A percentile compares a stretch with the other conserved stretches of the same genome.
These are phyloP conservation scores for silkworm (Bombyx mori) DNA, from an alignment of 1,140 invertebrate genomes.

Conservation along the genomic window DNA sequence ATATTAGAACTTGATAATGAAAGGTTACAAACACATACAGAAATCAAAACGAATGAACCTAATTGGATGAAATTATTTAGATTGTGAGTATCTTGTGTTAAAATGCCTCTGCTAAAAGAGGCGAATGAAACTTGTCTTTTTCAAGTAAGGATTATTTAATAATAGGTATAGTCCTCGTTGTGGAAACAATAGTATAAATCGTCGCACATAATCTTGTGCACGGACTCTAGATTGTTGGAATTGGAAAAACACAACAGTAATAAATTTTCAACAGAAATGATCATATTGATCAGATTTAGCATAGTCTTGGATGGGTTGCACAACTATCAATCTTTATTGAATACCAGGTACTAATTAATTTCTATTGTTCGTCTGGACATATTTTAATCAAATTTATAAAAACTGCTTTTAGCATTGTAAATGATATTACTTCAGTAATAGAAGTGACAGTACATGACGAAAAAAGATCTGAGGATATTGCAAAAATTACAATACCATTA, in stretches of 20 bases:
- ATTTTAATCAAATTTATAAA: neutral
- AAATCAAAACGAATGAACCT: conserved; percentile 95
- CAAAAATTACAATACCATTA: conserved; percentile 91
- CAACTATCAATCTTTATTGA: neutral
- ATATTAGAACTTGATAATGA: conserved; percentile 94
- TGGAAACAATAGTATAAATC: neutral
- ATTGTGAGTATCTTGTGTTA: conserved; percentile 78
- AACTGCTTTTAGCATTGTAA: conserved; percentile 81
- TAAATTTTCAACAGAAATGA: neutral
- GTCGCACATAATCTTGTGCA: no score
- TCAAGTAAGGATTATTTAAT: neutral
- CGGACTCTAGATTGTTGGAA: no score
- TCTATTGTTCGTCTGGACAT: no score
- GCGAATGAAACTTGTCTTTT: neutral
- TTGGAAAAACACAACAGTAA: neutral
- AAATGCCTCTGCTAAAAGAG: neutral
- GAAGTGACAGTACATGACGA: conserved; percentile 97
- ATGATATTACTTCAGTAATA: conserved; percentile 94
- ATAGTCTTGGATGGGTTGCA: neutral
- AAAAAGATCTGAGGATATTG: conserved; percentile 95
- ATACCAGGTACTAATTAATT: neutral
- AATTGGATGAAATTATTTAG: conserved; percentile 98
- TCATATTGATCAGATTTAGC: no score
- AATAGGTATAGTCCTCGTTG: neutral
- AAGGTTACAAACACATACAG: conserved; percentile 95